Evolutionary conservation across 2,797 vertebrate genomes (phyloP).

Genomic region (Lacerta viridis): DNA sequence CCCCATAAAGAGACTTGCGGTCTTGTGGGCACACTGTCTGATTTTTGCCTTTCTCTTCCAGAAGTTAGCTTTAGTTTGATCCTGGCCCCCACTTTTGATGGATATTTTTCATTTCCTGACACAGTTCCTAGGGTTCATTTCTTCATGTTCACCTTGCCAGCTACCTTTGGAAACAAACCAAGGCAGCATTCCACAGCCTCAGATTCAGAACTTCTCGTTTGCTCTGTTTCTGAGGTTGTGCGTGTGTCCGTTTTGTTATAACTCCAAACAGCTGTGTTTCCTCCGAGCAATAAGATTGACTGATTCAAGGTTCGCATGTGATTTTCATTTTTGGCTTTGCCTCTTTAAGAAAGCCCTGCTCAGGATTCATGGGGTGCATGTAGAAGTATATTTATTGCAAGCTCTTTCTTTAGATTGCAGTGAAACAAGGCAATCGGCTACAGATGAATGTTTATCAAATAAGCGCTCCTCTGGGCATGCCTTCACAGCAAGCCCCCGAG

Average conservation of each 20-base stretch:
- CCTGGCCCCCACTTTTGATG: not conserved
- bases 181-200: not conserved
- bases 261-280: not conserved
- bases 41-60: slow-evolving; percentile 26
- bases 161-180: not conserved
- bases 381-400: not conserved
- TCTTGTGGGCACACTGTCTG: rapidly evolving
- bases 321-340: not conserved
- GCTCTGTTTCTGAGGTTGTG: not conserved
- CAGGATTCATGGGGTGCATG: not conserved
- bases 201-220: not conserved
- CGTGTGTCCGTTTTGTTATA: not conserved
- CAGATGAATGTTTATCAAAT: slow-evolving; percentile 94
- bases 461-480: slow-evolving; percentile 47
- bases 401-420: slow-evolving; percentile 85
- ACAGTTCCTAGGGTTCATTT: not conserved
- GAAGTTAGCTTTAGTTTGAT: not conserved
- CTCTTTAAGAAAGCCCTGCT: not conserved
- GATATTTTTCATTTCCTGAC: not conserved
- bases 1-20: not conserved
- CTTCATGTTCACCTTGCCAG: not conserved
- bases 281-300: not conserved
- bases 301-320: not conserved
- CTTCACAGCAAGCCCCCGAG: not conserved
- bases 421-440: slow-evolving; percentile 92